Conservation (phyloP, 1,140 invertebrate species). For the Caenorhabditis briggsae region DNA sequence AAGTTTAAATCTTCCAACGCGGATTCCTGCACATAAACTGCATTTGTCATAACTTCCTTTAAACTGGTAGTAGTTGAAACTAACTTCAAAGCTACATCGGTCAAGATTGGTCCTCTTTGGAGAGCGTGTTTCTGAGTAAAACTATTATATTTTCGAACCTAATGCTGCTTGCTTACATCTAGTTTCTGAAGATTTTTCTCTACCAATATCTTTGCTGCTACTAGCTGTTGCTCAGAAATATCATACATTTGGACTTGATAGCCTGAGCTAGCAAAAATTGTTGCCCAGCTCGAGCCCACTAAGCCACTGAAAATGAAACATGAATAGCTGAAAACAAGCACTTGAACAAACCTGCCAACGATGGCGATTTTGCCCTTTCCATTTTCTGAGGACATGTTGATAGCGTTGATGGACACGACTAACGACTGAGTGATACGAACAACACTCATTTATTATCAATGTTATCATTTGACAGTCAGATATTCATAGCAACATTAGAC, state of each 20-base stretch:
- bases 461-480: not conserved
- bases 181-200: slow-evolving; percentile 58
- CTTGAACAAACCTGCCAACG: slow-evolving; percentile 59
- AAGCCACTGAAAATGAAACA: slow-evolving; percentile 58
- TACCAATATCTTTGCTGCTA: slow-evolving; percentile 26
- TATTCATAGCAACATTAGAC: slow-evolving; percentile 33
- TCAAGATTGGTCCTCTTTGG: slow-evolving; percentile 27
- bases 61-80: slow-evolving; percentile 49
- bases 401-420: slow-evolving; percentile 27
- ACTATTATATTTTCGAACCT: not conserved
- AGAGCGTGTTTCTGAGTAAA: slow-evolving; percentile 53
- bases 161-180: slow-evolving; percentile 3
- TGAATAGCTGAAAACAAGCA: not conserved
- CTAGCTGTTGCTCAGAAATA: slow-evolving; percentile 50
- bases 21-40: slow-evolving; percentile 64
- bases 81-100: slow-evolving; percentile 35
- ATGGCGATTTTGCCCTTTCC: slow-evolving; percentile 58
- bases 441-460: slow-evolving; percentile 2
- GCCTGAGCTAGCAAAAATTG: slow-evolving; percentile 60
- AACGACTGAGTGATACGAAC: slow-evolving; percentile 13
- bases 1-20: slow-evolving; percentile 56
- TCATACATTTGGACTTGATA: slow-evolving; percentile 65
- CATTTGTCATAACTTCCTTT: slow-evolving; percentile 53
- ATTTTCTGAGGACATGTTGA: not conserved
- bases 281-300: slow-evolving; percentile 63